phyloP scores from a whole-genome alignment of 2,113 vertebrate species.

The Clarias macrocephalus region DNA sequence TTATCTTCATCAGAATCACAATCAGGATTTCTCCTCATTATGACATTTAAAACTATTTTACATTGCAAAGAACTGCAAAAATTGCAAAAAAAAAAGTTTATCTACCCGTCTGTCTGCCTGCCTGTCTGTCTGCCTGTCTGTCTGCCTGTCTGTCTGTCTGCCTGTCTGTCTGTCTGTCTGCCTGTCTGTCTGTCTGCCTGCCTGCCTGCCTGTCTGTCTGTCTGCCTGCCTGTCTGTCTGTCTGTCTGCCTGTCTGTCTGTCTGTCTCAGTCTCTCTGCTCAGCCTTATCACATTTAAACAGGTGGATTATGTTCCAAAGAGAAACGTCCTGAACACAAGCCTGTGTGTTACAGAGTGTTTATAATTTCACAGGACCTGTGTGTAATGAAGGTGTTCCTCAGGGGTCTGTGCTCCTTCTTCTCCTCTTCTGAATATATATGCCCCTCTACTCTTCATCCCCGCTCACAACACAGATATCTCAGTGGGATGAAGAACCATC shows the following conservation, averaged over 20 bases:
- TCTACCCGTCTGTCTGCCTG: no score
- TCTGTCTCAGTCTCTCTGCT: background rate
- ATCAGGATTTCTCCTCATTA: background rate
- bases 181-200: background rate
- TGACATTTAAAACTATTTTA: background rate
- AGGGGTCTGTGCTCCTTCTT: background rate
- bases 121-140: no score
- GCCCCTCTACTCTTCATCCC: background rate
- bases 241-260: background rate
- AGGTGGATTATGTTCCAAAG: conserved; percentile 66
- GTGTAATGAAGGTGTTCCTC: background rate
- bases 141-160: no score
- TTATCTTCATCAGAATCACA: background rate
- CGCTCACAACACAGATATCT: background rate
- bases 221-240: background rate
- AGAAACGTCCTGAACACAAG: conserved; percentile 33
- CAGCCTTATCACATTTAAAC: conserved; percentile 70
- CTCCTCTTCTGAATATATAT: background rate
- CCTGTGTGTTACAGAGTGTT: conserved; percentile 49
- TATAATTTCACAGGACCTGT: conserved; percentile 41
- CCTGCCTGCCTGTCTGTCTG: background rate
- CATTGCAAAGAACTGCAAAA: no score
- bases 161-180: no score
- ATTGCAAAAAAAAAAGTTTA: no score
- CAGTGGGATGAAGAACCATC: background rate